phyloP scores from a whole-genome alignment of 2,888 invertebrate species.

The Drosophila yooni region DNA sequence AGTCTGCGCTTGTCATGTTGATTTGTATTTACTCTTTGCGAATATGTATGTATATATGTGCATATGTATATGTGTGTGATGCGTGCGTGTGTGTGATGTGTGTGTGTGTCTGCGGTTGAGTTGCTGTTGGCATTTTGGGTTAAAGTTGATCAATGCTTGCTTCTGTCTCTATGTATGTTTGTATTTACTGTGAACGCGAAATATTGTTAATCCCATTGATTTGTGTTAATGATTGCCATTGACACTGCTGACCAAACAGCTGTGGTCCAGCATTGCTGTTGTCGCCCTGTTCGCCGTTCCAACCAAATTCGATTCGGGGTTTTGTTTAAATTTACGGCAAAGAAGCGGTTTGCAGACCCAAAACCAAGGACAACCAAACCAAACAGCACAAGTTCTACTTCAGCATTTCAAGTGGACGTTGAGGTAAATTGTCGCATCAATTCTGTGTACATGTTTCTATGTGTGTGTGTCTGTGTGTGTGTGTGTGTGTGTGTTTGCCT shows the following conservation, averaged over 20 bases:
- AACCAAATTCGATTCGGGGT: constrained; percentile 48
- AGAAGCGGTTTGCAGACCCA: constrained; percentile 23
- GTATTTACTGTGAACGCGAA: constrained; percentile 27
- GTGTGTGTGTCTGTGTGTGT: background rate
- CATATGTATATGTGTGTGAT: constrained; percentile 2
- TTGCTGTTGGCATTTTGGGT: constrained; percentile 51
- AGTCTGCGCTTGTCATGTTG: constrained; percentile 69
- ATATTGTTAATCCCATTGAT: constrained; percentile 57
- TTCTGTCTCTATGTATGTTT: background rate
- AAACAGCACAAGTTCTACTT: constrained; percentile 39
- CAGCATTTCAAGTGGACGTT: constrained; percentile 62
- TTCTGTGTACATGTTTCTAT: constrained; percentile 21
- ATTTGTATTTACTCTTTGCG: constrained; percentile 61
- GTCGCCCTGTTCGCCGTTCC: background rate
- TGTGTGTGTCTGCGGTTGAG: constrained; percentile 62
- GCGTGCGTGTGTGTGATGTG: background rate
- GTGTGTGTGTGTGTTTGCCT: constrained; percentile 43
- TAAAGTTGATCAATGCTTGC: constrained; percentile 58
- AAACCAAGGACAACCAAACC: constrained; percentile 16
- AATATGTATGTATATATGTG: constrained; percentile 17
- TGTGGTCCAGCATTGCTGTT: constrained; percentile 18
- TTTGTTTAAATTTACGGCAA: constrained; percentile 66
- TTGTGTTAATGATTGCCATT: constrained; percentile 74
- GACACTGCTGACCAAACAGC: constrained; percentile 60
- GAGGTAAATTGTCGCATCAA: constrained; percentile 60